Evolutionary conservation across 2,113 vertebrate species (phyloP).

Genomic region (Myodes glareolus): DNA sequence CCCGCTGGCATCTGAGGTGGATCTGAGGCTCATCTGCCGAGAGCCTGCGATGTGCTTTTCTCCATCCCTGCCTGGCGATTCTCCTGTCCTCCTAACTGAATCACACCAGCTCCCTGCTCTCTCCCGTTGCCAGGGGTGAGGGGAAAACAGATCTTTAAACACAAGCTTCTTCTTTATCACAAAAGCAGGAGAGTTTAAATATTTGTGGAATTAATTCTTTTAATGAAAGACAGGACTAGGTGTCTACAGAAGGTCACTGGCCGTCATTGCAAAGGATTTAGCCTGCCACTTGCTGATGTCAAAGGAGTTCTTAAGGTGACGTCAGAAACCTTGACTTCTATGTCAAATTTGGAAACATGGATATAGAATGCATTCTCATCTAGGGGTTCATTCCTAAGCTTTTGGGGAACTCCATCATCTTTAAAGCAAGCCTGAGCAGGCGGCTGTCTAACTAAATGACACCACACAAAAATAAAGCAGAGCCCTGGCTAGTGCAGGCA

Average conservation of each 20-base stretch:
- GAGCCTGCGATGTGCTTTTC: not conserved
- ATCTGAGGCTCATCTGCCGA: too few species aligned
- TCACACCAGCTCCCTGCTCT: not conserved
- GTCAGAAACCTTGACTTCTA: constrained; percentile 12
- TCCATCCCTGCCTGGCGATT: not conserved
- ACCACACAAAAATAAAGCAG: constrained; percentile 73
- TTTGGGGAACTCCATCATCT: constrained; percentile 39
- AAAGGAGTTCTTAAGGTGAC: constrained; percentile 5
- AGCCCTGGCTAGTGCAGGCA: constrained; percentile 66
- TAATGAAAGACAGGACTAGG: constrained; percentile 77
- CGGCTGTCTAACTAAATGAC: constrained; percentile 46
- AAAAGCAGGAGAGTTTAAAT: constrained; percentile 56
- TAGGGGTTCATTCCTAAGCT: not conserved
- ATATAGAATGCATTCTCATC: not conserved
- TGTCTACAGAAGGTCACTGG: constrained; percentile 33
- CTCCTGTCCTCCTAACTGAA: not conserved
- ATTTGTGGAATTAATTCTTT: constrained; percentile 72
- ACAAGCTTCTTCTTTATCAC: constrained; percentile 20
- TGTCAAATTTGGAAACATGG: constrained; percentile 28
- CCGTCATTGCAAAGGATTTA: constrained; percentile 59
- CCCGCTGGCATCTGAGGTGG: not conserved
- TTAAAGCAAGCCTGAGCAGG: not conserved
- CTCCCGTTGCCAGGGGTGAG: not conserved
- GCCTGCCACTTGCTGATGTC: constrained; percentile 34
- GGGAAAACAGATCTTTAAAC: not conserved